Base-by-base conservation (phyloP, 2,113 vertebrate genomes). In the Bubo blakistoni region DNA sequence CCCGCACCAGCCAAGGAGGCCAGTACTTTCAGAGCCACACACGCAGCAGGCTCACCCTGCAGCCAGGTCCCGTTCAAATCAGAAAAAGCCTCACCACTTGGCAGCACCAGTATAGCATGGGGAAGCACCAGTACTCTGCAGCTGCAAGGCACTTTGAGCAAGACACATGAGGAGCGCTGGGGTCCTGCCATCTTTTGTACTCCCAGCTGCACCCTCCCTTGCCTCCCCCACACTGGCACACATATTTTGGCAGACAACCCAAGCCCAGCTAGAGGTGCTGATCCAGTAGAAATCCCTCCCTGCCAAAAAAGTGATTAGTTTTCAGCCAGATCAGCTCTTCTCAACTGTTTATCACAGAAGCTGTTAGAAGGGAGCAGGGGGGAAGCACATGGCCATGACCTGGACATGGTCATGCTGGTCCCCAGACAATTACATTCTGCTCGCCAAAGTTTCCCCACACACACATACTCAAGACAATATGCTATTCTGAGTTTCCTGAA, bases 51-150 rank as follows among this genome's bases (percentile, higher is more conserved):
- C 16, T 69, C 36, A 34, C 19, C 55, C 74, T 6, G 22, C 30
- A 44, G 65, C 24, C 42, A n/a, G 14, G 8, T n/a, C 27, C 42
- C 5, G 0, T 7, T 20, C 38, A 7, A 34, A 34, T 15, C 21
- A 0, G 29, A 49, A n/a, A n/a, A 24, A 62, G n/a, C 46, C 65
- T 32, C 2, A 1, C n/a, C 0, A 0, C 47, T 34, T 7, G 40
- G n/a, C 71, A 51, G 40, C 22, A 6, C 51, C 54, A 27, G 6
- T 1, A 17, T 2, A 21, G 22, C 63, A 40, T 1, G 0, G 38
- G 38, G 40, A 72, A 42, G n/a, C 47, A 26, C 22, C 3, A 4
- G n/a, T 2, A 38, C 1, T 0, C 74, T 17, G 19, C 3, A 0
- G 42, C 49, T 57, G 15, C 72, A 42, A 59, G 46, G 58, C 29